phyloP scores from a whole-genome alignment of 2,113 vertebrate species.

The Pterophyllum scalare region DNA sequence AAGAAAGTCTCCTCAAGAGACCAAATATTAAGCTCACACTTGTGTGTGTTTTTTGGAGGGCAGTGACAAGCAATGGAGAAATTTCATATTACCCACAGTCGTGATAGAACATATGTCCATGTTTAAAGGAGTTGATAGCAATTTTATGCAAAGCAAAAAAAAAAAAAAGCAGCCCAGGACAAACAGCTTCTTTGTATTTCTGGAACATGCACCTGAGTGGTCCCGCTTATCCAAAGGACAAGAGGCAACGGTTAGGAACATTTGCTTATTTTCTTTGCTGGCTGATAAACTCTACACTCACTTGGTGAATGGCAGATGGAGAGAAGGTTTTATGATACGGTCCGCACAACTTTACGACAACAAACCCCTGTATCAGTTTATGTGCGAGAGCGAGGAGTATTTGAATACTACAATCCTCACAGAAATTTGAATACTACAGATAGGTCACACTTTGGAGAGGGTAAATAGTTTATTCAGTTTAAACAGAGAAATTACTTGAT shows the following conservation, averaged over 20 bases:
- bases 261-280: slow-evolving; percentile 65
- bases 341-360: slow-evolving; percentile 33
- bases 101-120: background rate
- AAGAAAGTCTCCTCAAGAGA: slow-evolving; percentile 63
- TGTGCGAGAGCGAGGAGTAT: slow-evolving; percentile 10
- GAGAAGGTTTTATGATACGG: slow-evolving; percentile 36
- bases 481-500: background rate
- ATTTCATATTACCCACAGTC: background rate
- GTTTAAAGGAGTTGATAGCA: background rate
- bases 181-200: slow-evolving; percentile 6
- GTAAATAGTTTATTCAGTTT: slow-evolving; percentile 36
- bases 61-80: background rate
- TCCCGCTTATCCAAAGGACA: slow-evolving; percentile 28
- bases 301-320: slow-evolving; percentile 28
- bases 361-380: slow-evolving; percentile 38
- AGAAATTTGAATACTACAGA: slow-evolving; percentile 67
- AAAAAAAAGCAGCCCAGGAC: background rate
- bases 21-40: slow-evolving; percentile 34
- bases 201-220: background rate
- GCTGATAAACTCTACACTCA: slow-evolving; percentile 45
- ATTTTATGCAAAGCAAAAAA: background rate
- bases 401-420: slow-evolving; percentile 52
- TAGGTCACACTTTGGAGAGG: slow-evolving; percentile 24
- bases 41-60: background rate
- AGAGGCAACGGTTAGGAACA: slow-evolving; percentile 61